Evolutionary conservation across 2,797 vertebrate species (phyloP).

Genomic region (Chloroceryle amazona): DNA sequence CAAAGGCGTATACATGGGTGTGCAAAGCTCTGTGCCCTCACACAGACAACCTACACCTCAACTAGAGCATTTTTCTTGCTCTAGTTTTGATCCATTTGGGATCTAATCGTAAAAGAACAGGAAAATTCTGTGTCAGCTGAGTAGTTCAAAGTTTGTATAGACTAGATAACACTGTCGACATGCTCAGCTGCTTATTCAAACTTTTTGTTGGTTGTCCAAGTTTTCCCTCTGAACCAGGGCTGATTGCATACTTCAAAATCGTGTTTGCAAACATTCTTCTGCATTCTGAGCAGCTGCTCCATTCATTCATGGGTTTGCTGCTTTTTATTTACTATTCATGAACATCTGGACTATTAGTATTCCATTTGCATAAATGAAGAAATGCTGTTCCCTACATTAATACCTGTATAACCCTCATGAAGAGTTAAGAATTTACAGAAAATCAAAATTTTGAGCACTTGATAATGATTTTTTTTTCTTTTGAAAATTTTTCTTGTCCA

Average conservation of each 20-base stretch:
- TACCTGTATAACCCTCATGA: background rate
- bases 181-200: conserved; percentile 4
- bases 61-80: background rate
- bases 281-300: conserved; percentile 61
- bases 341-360: conserved; percentile 66
- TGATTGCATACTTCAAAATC: conserved; percentile 53
- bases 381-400: background rate
- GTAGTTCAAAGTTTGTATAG: background rate
- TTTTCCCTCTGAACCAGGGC: conserved; percentile 31
- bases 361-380: conserved; percentile 33
- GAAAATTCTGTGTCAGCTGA: background rate
- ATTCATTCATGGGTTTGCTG: conserved; percentile 46
- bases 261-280: conserved; percentile 67
- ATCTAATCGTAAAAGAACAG: background rate
- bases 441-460: background rate
- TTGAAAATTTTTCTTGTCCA: background rate
- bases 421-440: background rate
- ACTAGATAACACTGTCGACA: conserved; percentile 1
- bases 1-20: accelerated
- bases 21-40: background rate
- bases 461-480: accelerated
- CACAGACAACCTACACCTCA: background rate
- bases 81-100: background rate
- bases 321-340: conserved; percentile 68
- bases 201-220: conserved; percentile 43